Conservation (phyloP, 2,797 vertebrate species). For the Tarsius wallacei region DNA sequence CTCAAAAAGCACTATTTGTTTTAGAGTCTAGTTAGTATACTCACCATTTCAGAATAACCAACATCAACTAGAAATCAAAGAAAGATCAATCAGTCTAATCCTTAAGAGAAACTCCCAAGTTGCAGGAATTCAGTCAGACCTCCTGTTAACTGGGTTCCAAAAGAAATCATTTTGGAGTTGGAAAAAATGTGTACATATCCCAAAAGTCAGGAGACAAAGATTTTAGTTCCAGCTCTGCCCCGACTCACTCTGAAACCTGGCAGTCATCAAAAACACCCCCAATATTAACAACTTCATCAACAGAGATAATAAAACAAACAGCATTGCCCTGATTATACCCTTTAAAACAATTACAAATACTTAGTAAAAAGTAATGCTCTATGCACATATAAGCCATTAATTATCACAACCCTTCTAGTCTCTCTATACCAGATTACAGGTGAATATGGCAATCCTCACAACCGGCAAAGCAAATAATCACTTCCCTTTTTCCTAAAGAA, state of each 20-base stretch:
- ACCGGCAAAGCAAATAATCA: neutral
- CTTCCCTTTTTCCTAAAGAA: neutral
- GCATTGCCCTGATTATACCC: neutral
- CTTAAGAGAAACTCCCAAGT: neutral
- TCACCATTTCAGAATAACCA: neutral
- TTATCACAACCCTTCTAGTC: neutral
- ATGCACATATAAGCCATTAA: neutral
- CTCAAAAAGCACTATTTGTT: slow-evolving; percentile 3
- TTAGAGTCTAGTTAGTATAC: neutral
- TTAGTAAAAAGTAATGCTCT: neutral
- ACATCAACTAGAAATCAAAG: neutral
- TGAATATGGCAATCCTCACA: neutral
- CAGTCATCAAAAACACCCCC: neutral
- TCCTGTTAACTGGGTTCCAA: neutral
- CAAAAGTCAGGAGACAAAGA: neutral
- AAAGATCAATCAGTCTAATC: neutral
- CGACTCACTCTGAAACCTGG: neutral
- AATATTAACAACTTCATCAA: neutral
- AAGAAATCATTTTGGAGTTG: neutral
- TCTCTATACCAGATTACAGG: neutral
- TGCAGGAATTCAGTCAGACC: neutral
- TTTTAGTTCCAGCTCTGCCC: neutral
- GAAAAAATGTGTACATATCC: neutral
- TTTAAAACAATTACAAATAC: neutral
- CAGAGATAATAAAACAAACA: neutral